Percentiles rank a stretch among this genome's conserved stretches.
phyloP scores from a whole-genome alignment of 2,113 vertebrate species.

The Protobothrops mucrosquamatus region DNA sequence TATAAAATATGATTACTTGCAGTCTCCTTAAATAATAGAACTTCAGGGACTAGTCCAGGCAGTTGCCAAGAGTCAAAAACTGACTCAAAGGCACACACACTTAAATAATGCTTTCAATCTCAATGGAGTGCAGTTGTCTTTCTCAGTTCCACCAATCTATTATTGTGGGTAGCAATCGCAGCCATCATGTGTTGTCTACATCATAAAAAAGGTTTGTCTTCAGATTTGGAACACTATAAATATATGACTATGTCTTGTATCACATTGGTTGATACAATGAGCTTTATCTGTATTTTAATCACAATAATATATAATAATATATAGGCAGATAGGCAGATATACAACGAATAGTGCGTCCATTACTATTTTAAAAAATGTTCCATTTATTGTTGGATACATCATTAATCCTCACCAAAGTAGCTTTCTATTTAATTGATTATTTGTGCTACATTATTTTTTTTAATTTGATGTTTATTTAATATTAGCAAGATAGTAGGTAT shows the following conservation, averaged over 20 bases:
- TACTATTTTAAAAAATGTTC: not conserved
- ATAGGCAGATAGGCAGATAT: not conserved
- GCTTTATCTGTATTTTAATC: not conserved
- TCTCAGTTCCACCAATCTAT: constrained; percentile 22
- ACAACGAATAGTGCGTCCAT: not conserved
- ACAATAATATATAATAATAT: not conserved
- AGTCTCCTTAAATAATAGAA: not conserved
- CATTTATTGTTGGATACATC: not conserved
- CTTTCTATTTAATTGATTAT: not conserved
- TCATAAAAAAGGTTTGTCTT: not conserved
- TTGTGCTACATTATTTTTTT: not conserved
- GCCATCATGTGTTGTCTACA: not conserved
- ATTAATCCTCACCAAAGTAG: not conserved
- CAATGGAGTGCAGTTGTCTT: not conserved
- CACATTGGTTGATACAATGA: not conserved
- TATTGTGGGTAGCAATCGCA: constrained; percentile 11
- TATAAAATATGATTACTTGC: constrained; percentile 37
- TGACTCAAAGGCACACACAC: not conserved
- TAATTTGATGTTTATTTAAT: not conserved
- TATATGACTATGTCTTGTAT: not conserved
- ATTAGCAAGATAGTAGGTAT: not conserved
- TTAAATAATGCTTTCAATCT: constrained; percentile 1
- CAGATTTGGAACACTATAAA: not conserved
- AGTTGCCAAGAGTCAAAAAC: not conserved
- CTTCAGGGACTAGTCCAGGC: not conserved